phyloP scores from a whole-genome alignment of 1,140 invertebrate species.

The Hypothenemus hampei region DNA sequence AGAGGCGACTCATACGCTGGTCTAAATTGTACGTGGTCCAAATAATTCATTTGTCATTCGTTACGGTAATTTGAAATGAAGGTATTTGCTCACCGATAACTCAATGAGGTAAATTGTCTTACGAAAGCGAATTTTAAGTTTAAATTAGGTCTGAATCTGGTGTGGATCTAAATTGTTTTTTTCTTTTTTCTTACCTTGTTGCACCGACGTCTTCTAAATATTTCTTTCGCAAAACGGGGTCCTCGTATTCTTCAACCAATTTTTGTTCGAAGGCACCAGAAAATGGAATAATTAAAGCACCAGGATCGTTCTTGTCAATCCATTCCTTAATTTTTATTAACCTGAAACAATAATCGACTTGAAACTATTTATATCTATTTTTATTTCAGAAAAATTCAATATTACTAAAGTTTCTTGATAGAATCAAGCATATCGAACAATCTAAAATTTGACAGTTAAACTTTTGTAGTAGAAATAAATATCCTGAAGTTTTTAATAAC shows the following conservation, averaged over 20 bases:
- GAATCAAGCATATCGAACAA: too few relatives aligned
- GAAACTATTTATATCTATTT: too few relatives aligned
- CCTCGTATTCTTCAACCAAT: conserved; percentile 76
- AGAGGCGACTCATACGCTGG: conserved; percentile 28
- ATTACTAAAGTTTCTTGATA: too few relatives aligned
- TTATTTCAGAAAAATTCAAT: neutral
- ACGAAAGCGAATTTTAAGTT: too few relatives aligned
- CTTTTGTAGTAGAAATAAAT: neutral
- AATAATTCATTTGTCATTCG: conserved; percentile 37
- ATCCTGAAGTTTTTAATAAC: conserved; percentile 4
- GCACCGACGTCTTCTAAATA: conserved; percentile 75
- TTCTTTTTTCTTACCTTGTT: conserved; percentile 77
- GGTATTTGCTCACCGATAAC: neutral
- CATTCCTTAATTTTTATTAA: conserved; percentile 97
- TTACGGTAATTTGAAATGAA: conserved; percentile 23
- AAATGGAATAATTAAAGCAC: conserved; percentile 89
- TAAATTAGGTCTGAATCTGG: too few relatives aligned
- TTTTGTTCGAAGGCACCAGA: conserved; percentile 89
- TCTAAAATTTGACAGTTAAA: too few relatives aligned
- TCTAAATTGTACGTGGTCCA: conserved; percentile 26
- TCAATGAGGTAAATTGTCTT: too few relatives aligned
- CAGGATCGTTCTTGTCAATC: conserved; percentile 96
- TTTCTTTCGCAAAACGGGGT: conserved; percentile 65
- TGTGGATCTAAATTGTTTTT: too few relatives aligned
- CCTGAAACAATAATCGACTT: conserved; percentile 59